A percentile compares a stretch with the other conserved stretches of the same genome.
Evolutionary conservation across 2,888 invertebrate species (phyloP).

Genomic region (Laothoe populi): DNA sequence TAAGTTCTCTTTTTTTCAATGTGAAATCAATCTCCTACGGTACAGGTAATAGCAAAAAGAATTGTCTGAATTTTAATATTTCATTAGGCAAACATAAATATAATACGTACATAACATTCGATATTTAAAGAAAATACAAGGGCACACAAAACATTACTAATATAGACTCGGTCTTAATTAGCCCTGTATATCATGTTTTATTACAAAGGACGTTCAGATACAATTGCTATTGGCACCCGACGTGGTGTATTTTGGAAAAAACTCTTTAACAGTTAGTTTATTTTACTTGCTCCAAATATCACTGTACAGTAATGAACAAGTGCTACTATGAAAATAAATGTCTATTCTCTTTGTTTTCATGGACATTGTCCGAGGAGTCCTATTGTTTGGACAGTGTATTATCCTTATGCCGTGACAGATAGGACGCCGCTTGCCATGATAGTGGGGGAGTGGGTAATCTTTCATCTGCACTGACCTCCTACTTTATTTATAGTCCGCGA

Average conservation of each 20-base stretch:
- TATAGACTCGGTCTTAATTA: no score
- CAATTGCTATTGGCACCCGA: neutral
- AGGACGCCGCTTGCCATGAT: constrained; percentile 42
- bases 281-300: constrained; percentile 13
- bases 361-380: constrained; percentile 46
- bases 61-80: no score
- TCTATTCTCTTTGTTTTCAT: constrained; percentile 24
- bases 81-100: neutral
- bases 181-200: neutral
- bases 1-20: no score
- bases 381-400: constrained; percentile 50
- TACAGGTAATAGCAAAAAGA: no score
- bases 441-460: constrained; percentile 45
- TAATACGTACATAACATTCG: neutral
- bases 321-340: constrained; percentile 40
- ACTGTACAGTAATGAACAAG: constrained; percentile 17
- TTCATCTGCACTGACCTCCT: constrained; percentile 48
- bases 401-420: constrained; percentile 53
- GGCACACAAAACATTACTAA: no score
- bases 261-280: constrained; percentile 5
- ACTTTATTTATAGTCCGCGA: constrained; percentile 52
- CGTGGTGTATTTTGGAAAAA: neutral
- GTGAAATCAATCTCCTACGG: no score
- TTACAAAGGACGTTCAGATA: neutral
- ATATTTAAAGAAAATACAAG: no score